These are phyloP conservation scores for Phorcus lineatus DNA, from an alignment of 2,888 invertebrate species.

Conservation along the genomic window DNA sequence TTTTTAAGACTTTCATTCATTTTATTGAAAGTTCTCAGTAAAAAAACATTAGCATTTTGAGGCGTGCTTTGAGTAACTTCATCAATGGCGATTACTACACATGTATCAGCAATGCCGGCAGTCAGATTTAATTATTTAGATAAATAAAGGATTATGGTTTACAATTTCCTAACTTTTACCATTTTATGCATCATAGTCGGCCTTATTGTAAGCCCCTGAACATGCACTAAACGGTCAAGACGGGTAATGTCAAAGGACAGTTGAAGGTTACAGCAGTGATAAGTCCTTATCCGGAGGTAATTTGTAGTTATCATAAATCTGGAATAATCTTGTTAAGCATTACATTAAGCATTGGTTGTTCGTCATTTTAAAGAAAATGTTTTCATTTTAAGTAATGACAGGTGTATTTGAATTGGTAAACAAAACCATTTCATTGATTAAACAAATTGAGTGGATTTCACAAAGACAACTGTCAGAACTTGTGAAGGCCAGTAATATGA, in stretches of 20 bases:
- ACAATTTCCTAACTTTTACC: too few species aligned
- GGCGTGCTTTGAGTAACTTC: not conserved
- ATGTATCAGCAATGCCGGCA: too few species aligned
- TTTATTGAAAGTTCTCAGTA: too few species aligned
- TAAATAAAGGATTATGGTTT: too few species aligned
- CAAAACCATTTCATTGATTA: not conserved
- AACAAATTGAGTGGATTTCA: too few species aligned
- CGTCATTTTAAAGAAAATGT: too few species aligned
- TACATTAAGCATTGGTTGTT: too few species aligned
- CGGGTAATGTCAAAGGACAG: slow-evolving; percentile 24
- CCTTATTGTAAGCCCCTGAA: not conserved
- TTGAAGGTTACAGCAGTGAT: slow-evolving; percentile 28
- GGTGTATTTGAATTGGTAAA: not conserved
- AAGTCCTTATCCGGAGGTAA: not conserved
- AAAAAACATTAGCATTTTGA: not conserved
- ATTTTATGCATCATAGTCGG: too few species aligned
- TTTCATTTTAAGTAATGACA: not conserved
- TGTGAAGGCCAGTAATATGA: not conserved
- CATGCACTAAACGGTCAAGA: not conserved
- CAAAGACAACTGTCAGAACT: not conserved
- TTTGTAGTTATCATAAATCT: too few species aligned
- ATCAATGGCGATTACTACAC: not conserved
- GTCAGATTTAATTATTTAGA: too few species aligned
- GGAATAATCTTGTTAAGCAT: too few species aligned
- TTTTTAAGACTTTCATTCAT: not conserved